phyloP scores from a whole-genome alignment of 2,113 vertebrate species.

The Lagopus muta region DNA sequence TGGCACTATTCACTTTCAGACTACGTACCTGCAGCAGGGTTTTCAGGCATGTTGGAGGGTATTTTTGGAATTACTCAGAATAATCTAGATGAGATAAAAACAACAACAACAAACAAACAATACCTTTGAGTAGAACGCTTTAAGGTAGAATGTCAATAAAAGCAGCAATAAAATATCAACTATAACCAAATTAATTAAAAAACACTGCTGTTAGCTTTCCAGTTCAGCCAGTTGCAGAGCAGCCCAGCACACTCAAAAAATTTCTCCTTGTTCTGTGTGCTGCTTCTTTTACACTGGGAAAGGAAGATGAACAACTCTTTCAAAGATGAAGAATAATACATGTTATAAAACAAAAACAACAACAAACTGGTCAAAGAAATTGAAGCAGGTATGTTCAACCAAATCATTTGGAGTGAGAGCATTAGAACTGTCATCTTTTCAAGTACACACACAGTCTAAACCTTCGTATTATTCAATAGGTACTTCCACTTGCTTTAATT shows the following conservation, averaged over 20 bases:
- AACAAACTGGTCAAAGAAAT: not conserved
- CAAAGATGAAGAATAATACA: not conserved
- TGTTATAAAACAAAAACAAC: not conserved
- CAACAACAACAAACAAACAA: not conserved
- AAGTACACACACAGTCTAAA: not conserved
- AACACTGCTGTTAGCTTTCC: not conserved
- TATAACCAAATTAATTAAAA: not conserved
- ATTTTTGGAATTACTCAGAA: not conserved
- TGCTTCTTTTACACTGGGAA: not conserved
- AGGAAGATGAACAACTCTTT: not conserved
- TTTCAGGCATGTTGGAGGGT: slow-evolving; percentile 79
- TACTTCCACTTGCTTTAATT: not conserved
- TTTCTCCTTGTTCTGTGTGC: not conserved
- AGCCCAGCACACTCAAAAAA: not conserved
- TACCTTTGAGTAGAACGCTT: not conserved
- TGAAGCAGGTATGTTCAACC: accelerated
- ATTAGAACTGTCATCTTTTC: not conserved
- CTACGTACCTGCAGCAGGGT: slow-evolving; percentile 77
- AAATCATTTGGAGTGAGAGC: not conserved
- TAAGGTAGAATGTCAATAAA: not conserved
- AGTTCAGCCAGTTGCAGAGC: not conserved
- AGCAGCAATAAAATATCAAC: not conserved
- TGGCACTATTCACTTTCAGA: not conserved
- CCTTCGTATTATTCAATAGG: not conserved
- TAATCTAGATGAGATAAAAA: not conserved